Evolutionary conservation across 2,888 invertebrate genomes (phyloP), one percentile per base, ranked within the genome.

Genomic region (Trichopoda pennipes): DNA sequence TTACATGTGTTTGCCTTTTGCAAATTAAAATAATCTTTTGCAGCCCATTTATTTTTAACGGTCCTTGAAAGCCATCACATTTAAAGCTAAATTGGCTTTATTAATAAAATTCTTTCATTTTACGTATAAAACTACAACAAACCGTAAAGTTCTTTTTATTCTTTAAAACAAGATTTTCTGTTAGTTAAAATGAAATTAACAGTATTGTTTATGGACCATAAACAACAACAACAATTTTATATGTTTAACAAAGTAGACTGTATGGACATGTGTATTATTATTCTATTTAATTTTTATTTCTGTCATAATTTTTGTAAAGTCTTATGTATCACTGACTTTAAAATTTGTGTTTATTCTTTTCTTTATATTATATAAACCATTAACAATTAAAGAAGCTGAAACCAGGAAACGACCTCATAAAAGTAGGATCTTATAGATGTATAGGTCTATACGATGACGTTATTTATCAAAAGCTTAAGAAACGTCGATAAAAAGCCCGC

Each of bases 21-120:
- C 87, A 88, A 89, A 88, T 88, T 88, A 89, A 89, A 89, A 89
- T 88, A 87, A 89, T 89, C 87, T 87, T 89, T 87, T 87, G 88
- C 87, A 89, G 88, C 86, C 87, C 88, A 89, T 89, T 87, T 86
- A 88, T 86, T 87, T 84, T 86, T 88, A 90, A 89, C 87, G 89
- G 89, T 87, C 87, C 89, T 86, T 69, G 81, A 80, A 82, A 85
- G 88, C 87, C 87, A 86, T 85, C 87, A 89, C 88, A 89, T 89
- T 88, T 90, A 88, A 88, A 86, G 87, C 88, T 88, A 89, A 91
- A 90, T 90, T 90, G 87, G 86, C 80, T 85, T 78, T 72, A 77
- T 83, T 68, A 83, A 82, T 80, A 84, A 84, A 83, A 77, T 58
- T 77, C 51, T 69, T 83, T 77, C 35, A 60, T 42, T 64, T 76